phyloP scores from a whole-genome alignment of 1,140 invertebrate genomes.

The Ladona fulva region DNA sequence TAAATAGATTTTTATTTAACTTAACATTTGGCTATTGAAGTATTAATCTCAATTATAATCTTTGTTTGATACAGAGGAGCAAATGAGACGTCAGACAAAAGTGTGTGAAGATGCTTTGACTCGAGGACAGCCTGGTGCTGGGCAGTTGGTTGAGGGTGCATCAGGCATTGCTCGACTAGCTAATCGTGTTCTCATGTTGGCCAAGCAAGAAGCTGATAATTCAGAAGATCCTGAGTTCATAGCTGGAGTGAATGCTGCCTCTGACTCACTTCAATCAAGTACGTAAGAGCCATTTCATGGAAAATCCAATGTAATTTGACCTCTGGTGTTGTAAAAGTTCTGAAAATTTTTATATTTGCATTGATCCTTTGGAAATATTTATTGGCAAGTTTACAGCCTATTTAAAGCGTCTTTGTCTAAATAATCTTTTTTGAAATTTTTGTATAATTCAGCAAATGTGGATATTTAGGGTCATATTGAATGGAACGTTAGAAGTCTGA shows the following conservation, averaged over 20 bases:
- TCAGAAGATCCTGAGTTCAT: conserved; percentile 93
- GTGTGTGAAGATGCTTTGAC: conserved; percentile 90
- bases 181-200: conserved; percentile 90
- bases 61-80: conserved; percentile 50
- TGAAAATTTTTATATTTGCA: too few species aligned
- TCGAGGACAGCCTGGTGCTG: conserved; percentile 65
- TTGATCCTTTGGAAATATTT: too few species aligned
- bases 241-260: conserved; percentile 69
- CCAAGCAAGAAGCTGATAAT: conserved; percentile 95
- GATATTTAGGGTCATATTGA: too few species aligned
- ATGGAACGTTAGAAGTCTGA: too few species aligned
- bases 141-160: conserved; percentile 88
- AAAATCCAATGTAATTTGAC: neutral
- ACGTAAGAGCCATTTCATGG: conserved; percentile 29
- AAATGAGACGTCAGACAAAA: conserved; percentile 90
- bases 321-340: too few species aligned
- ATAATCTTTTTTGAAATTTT: too few species aligned
- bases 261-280: conserved; percentile 75
- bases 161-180: conserved; percentile 85
- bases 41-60: neutral
- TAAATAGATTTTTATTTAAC: neutral
- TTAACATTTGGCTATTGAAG: neutral
- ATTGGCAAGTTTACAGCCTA: too few species aligned
- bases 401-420: too few species aligned
- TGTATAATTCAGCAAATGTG: too few species aligned